Conservation (phyloP, 2,797 vertebrate genomes). For the Hippopotamyrus pictus region DNA sequence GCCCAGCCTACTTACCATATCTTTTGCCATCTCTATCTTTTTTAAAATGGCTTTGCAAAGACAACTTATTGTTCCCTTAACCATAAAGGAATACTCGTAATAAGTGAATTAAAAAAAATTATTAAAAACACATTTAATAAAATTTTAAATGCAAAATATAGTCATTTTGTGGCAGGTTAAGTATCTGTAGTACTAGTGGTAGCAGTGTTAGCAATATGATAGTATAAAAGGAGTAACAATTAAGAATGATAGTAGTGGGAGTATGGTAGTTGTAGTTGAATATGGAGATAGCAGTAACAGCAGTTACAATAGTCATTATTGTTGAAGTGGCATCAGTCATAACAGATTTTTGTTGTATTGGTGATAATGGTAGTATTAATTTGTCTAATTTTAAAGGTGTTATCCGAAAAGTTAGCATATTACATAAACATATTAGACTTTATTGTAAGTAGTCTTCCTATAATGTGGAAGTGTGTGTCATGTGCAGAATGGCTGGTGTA, state of each 20-base stretch:
- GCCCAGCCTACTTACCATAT: conserved; percentile 6
- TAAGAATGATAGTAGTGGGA: not conserved
- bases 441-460: not conserved
- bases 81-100: not conserved
- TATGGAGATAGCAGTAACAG: not conserved
- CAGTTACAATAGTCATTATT: not conserved
- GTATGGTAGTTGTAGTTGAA: not conserved
- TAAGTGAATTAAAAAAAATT: not conserved
- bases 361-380: no score
- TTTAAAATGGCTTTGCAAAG: not conserved
- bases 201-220: not conserved
- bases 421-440: not conserved
- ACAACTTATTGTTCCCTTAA: not conserved
- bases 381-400: not conserved
- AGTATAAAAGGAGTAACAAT: not conserved
- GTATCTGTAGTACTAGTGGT: not conserved
- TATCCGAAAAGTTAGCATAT: not conserved
- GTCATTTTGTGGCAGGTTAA: not conserved
- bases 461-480: not conserved
- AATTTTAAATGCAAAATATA: not conserved
- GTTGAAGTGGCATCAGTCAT: not conserved
- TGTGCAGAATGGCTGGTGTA: not conserved
- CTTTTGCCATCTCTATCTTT: not conserved
- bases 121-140: not conserved
- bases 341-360: not conserved